Base-by-base conservation (phyloP, 2,888 invertebrate genomes). In the Luperina nickerlii region DNA sequence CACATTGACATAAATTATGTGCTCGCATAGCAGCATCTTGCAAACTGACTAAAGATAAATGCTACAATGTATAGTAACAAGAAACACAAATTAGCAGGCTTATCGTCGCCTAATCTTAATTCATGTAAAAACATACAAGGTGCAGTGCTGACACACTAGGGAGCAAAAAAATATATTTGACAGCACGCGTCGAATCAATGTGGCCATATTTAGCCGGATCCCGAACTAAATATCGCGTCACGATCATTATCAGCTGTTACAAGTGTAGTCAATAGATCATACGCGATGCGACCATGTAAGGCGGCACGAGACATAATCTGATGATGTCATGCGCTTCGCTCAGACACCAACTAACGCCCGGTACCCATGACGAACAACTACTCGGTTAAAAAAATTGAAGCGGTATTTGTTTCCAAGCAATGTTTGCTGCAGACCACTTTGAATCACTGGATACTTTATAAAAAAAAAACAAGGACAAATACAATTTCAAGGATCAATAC, bases 211-310 rank as follows among this genome's bases (percentile, higher is more conserved):
- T 90, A 92, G 94, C 88, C 90, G 88, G 89, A 90, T 89, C 90
- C 90, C 90, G 90, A 90, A 90, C 91, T 89, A 88, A 91, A 91
- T 90, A 91, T 91, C 91, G 91, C 95, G 93, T 94, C 94, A 95
- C 92, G 91, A 91, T 91, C 90, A 90, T 90, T 90, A 94, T 95
- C 96, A 96, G 95, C 95, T 96, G 96, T 93, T 94, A 90, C 89
- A 91, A 90, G 90, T 89, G 90, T 92, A 92, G 91, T 90, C 92
- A 92, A 95, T 95, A 95, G 94, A 96, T 96, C 96, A 96, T 96
- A 95, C 94, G 90, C 92, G 93, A 89, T 92, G 93, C 93, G 92
- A 92, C 96, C 96, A 95, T 96, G 95, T 96, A 96, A 93, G 96
- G 96, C 91, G 89, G 93, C 92, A 92, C 92, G 91, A 92, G 93